Evolutionary conservation across 2,113 vertebrate genomes (phyloP).

Genomic region (Archilochus colubris): DNA sequence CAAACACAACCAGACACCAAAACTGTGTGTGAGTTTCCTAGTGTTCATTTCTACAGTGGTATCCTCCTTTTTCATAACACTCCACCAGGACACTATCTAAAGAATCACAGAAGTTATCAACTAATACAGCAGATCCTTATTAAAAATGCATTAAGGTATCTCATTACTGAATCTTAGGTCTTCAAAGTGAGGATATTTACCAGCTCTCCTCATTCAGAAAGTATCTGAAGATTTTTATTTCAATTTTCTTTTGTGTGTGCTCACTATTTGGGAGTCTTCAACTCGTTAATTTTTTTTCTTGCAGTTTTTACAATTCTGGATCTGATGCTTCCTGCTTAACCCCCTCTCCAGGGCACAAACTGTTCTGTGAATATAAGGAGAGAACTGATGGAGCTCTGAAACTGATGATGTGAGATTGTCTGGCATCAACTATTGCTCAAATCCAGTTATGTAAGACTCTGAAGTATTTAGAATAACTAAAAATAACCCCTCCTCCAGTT

Average conservation of each 20-base stretch:
- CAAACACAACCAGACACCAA: not conserved
- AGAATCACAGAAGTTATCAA: not conserved
- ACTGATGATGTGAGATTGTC: not conserved
- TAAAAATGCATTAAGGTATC: not conserved
- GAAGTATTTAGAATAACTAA: constrained; percentile 12
- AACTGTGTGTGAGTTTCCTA: not conserved
- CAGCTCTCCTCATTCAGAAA: not conserved
- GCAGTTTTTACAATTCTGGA: not conserved
- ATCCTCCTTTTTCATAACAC: not conserved
- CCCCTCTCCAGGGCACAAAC: constrained; percentile 13
- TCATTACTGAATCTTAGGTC: not conserved
- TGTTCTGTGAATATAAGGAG: not conserved
- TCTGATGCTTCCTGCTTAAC: not conserved
- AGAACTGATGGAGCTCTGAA: not conserved
- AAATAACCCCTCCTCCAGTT: constrained; percentile 24
- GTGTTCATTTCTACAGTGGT: not conserved
- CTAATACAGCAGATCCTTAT: not conserved
- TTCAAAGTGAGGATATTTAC: not conserved
- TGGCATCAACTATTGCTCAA: constrained; percentile 22
- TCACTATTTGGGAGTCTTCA: not conserved
- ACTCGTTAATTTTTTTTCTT: not conserved
- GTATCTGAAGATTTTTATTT: not conserved
- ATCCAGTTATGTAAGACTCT: constrained; percentile 31
- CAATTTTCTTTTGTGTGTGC: not conserved
- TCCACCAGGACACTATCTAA: not conserved